A percentile compares a stretch with the other conserved stretches of the same genome.
These are phyloP conservation scores for Patella ulyssiponensis DNA, from an alignment of 2,888 invertebrate species.

Conservation along the genomic window DNA sequence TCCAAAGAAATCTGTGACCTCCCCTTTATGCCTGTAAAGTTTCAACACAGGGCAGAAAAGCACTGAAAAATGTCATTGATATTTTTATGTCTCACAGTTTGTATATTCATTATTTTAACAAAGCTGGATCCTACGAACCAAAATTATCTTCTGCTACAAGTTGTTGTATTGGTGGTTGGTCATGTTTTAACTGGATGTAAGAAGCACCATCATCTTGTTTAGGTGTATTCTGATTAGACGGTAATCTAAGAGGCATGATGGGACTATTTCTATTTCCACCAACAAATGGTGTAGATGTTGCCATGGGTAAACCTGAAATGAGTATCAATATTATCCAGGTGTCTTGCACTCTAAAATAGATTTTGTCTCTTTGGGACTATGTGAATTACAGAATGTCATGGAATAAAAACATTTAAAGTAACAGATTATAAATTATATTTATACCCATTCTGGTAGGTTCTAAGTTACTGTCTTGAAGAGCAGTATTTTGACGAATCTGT, in stretches of 20 bases:
- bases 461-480: too few species aligned
- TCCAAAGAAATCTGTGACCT: too few species aligned
- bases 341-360: too few species aligned
- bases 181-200: too few species aligned
- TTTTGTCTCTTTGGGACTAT: too few species aligned
- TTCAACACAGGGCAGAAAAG: not conserved
- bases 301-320: conserved; percentile 48
- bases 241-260: conserved; percentile 21
- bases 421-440: not conserved
- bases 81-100: not conserved
- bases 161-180: conserved; percentile 14
- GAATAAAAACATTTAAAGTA: not conserved
- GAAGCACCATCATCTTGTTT: too few species aligned
- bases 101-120: not conserved
- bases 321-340: too few species aligned
- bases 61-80: not conserved
- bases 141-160: conserved; percentile 51
- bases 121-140: not conserved
- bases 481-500: not conserved
- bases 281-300: conserved; percentile 53
- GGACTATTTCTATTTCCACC: conserved; percentile 1
- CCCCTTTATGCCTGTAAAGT: too few species aligned
- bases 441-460: not conserved
- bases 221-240: too few species aligned
- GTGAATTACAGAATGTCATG: too few species aligned